Percentiles rank a stretch among this genome's conserved stretches.
Evolutionary conservation across 2,113 vertebrate genomes (phyloP).

Genomic region (Pipra filicauda): DNA sequence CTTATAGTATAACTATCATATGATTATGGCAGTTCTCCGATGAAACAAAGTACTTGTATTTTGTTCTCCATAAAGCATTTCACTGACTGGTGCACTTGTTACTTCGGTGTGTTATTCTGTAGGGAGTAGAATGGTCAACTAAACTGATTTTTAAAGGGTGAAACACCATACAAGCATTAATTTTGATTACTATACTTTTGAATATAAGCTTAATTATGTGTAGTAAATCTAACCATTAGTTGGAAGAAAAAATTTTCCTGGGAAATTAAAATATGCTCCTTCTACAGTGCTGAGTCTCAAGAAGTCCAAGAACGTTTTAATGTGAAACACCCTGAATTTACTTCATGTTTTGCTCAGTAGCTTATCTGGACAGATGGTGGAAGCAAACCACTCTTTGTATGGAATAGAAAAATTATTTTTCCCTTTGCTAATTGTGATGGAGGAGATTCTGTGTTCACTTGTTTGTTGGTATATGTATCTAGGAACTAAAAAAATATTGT

Average conservation of each 20-base stretch:
- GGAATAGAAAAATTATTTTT: not conserved
- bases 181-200: not conserved
- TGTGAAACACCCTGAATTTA: not conserved
- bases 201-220: not conserved
- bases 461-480: not conserved
- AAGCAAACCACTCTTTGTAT: not conserved
- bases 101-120: not conserved
- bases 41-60: slow-evolving; percentile 12
- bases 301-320: not conserved
- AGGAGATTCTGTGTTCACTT: not conserved
- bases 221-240: not conserved
- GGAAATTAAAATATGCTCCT: not conserved
- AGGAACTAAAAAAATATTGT: not conserved
- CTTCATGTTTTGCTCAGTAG: not conserved
- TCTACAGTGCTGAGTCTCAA: not conserved
- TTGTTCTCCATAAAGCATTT: not conserved
- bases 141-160: not conserved
- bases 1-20: slow-evolving; percentile 44
- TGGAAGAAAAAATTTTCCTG: not conserved
- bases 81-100: not conserved
- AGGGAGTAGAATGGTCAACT: not conserved
- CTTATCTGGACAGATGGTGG: not conserved
- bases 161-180: not conserved
- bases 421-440: not conserved
- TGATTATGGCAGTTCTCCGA: slow-evolving; percentile 45